Base-by-base conservation (phyloP, 2,888 invertebrate genomes). In the Ophion costatus region DNA sequence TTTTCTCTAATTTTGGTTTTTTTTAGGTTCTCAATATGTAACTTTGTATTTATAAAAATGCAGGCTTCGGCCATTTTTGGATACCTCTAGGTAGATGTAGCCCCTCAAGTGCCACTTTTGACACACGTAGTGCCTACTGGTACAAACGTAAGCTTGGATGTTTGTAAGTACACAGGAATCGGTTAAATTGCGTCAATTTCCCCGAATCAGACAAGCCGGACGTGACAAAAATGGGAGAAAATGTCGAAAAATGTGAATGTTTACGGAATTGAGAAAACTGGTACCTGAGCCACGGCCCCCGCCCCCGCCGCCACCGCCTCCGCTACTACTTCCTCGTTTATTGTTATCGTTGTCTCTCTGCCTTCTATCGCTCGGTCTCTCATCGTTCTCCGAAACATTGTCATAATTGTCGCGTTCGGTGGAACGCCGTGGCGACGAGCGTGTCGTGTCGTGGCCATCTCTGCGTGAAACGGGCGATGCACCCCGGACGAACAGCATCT, bases 401-500 rank as follows among this genome's bases (percentile, higher is more conserved):
- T 95, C 95, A 79, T 95, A 95, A 89, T 95, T 96, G 86, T 95
- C 95, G 66, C 93, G 93, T 29, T 93, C 93, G 24, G 88, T 94
- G 91, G 90, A 94, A 94, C 77, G 93, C 89, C 87, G 94, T 0
- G 82, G 79, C 59, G 94, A 66, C 88, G 90, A 42, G 67, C 88
- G 84, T 63, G 81, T 79, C 74, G 71, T 57, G 45, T 77, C 90
- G 64, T 42, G 94, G 89, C 74, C 89, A 78, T 91, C 88, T 82
- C 89, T 86, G 87, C 91, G 90, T 70, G 91, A 90, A 29, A 93
- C 94, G 10, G 97, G 97, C 76, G 97, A 97, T 22, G 97, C 97
- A 57, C 97, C 97, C 74, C 97, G 95, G 11, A 97, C 95, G 92
- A 97, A 97, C 91, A 97, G 94, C 96, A 97, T 96, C 93, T 97